These are phyloP conservation scores for Alouatta palliata DNA, from an alignment of 2,113 vertebrate genomes.

Conservation along the genomic window DNA sequence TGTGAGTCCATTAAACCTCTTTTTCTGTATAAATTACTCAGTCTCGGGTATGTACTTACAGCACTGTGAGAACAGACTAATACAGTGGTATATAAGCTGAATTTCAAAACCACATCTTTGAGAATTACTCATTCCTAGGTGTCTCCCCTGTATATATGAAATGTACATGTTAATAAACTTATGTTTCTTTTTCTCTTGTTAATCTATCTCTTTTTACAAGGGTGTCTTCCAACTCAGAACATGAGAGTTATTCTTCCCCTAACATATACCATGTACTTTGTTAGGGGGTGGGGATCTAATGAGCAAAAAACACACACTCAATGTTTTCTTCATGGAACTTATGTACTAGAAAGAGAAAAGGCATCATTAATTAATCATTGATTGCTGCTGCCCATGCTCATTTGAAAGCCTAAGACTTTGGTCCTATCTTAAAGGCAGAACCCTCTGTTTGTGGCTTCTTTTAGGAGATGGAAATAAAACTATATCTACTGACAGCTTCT, in stretches of 20 bases:
- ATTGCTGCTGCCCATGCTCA: background rate
- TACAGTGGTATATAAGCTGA: background rate
- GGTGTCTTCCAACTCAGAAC: background rate
- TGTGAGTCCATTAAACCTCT: too few relatives aligned
- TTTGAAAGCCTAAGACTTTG: background rate
- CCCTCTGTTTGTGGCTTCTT: background rate
- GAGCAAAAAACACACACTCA: slow-evolving; percentile 15
- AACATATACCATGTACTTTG: background rate
- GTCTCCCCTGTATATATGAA: background rate
- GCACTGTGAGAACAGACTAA: too few relatives aligned
- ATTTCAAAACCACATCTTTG: background rate
- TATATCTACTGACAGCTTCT: background rate
- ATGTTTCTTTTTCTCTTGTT: background rate
- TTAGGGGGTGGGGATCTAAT: background rate
- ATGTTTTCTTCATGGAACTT: background rate
- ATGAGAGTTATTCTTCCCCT: background rate
- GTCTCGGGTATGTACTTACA: too few relatives aligned
- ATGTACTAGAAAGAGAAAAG: background rate
- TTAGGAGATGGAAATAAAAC: background rate
- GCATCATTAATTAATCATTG: background rate
- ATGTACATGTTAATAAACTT: background rate
- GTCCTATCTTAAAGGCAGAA: background rate
- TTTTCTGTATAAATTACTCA: too few relatives aligned
- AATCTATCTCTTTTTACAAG: background rate
- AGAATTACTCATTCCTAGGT: background rate